Percentiles rank a stretch among this genome's conserved stretches.
Conservation (phyloP, 2,797 vertebrate species). For the Amphiprion clarkii region DNA sequence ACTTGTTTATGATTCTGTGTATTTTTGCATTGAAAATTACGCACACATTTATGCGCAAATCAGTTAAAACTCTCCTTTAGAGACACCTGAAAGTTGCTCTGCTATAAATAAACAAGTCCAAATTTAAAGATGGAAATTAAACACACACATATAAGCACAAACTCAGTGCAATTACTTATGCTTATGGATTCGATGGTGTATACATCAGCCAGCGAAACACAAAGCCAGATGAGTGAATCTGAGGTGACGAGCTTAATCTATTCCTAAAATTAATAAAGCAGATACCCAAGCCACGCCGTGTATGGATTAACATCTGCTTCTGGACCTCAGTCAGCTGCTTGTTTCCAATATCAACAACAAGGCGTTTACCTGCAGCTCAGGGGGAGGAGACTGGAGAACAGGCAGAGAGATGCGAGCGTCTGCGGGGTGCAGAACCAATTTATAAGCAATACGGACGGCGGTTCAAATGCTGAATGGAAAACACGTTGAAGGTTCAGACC, state of each 20-base stretch:
- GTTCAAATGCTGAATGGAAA: background rate
- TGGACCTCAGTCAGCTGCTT: slow-evolving; percentile 50
- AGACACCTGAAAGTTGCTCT: background rate
- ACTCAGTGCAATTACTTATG: background rate
- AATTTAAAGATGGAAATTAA: fast-evolving
- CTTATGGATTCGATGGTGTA: background rate
- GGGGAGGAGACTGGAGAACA: slow-evolving; percentile 27
- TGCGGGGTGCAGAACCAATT: background rate
- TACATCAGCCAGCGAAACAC: slow-evolving; percentile 15
- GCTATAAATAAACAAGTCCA: background rate
- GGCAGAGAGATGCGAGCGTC: background rate
- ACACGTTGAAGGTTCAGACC: background rate
- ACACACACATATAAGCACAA: background rate
- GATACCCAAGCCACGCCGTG: slow-evolving; percentile 85
- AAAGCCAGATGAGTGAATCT: slow-evolving; percentile 24
- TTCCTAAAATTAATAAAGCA: slow-evolving; percentile 70
- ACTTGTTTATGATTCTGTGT: background rate
- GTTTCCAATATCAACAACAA: slow-evolving; percentile 56
- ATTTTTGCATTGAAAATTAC: background rate
- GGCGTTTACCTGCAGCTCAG: slow-evolving; percentile 62
- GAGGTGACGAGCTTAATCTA: slow-evolving; percentile 63
- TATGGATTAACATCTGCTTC: slow-evolving; percentile 80
- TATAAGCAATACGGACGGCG: background rate
- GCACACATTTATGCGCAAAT: background rate
- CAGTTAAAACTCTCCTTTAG: fast-evolving